Percentiles rank a stretch among this genome's conserved stretches.
phyloP scores from a whole-genome alignment of 2,888 invertebrate species.

The Toxonevra muliebris region DNA sequence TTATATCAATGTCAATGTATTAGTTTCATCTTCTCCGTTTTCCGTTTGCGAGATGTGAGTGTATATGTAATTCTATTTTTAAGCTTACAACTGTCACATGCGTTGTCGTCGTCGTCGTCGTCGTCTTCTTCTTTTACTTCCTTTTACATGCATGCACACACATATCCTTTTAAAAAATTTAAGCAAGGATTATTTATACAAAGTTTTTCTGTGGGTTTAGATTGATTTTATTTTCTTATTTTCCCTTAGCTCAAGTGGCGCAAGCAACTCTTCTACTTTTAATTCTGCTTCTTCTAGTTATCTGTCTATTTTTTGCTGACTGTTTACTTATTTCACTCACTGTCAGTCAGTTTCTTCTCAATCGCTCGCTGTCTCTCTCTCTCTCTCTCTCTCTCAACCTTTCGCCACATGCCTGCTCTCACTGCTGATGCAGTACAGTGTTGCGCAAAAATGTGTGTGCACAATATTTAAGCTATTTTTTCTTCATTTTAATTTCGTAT shows the following conservation, averaged over 20 bases:
- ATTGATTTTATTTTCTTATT: constrained; percentile 4
- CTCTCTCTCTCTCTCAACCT: too few relatives aligned
- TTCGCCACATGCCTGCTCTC: too few relatives aligned
- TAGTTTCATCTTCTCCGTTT: background rate
- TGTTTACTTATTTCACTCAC: constrained; percentile 10
- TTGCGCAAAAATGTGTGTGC: too few relatives aligned
- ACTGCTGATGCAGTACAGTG: too few relatives aligned
- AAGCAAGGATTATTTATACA: constrained; percentile 49
- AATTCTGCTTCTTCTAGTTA: background rate
- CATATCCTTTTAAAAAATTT: constrained; percentile 16
- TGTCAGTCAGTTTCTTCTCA: constrained; percentile 15
- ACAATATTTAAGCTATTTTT: constrained; percentile 24
- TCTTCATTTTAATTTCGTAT: constrained; percentile 50
- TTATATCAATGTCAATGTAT: constrained; percentile 56
- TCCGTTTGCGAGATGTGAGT: too few relatives aligned
- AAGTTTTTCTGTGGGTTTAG: constrained; percentile 25
- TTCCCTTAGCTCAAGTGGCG: constrained; percentile 2
- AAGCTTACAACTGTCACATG: background rate
- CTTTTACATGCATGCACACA: background rate
- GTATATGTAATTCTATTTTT: background rate
- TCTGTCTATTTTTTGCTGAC: constrained; percentile 12
- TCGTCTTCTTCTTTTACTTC: background rate
- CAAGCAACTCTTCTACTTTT: too few relatives aligned
- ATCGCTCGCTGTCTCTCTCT: too few relatives aligned
- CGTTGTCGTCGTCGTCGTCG: background rate